Evolutionary conservation across 2,113 vertebrate genomes (phyloP).

Genomic region (Entelurus aequoreus): DNA sequence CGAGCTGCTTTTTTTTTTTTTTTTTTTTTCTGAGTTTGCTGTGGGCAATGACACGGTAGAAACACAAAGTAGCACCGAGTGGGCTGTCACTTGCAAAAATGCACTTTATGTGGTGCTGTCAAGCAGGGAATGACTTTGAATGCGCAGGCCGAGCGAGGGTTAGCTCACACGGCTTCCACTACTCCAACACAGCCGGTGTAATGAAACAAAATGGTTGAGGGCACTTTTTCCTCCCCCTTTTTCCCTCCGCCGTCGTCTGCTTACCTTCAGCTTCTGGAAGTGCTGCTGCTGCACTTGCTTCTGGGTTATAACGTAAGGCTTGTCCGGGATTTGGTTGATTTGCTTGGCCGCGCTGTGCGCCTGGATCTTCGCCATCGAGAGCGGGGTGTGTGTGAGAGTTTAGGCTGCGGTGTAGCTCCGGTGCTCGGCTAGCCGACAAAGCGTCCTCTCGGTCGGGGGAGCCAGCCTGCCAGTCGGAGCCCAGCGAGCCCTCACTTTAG

Average conservation of each 20-base stretch:
- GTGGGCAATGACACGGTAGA: constrained; percentile 38
- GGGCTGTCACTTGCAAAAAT: constrained; percentile 27
- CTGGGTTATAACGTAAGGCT: constrained; percentile 75
- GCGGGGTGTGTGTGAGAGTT: constrained; percentile 53
- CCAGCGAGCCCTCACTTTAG: constrained; percentile 40
- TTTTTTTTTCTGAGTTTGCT: constrained; percentile 41
- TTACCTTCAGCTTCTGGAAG: constrained; percentile 83
- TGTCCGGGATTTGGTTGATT: constrained; percentile 76
- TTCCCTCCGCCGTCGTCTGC: constrained; percentile 41
- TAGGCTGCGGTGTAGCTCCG: constrained; percentile 57
- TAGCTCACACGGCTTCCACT: constrained; percentile 56
- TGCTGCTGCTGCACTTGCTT: constrained; percentile 79
- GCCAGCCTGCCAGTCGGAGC: constrained; percentile 56
- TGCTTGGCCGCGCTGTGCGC: constrained; percentile 76
- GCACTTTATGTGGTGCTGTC: constrained; percentile 17
- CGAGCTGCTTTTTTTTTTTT: constrained; percentile 20
- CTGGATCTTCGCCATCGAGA: constrained; percentile 79
- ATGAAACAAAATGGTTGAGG: constrained; percentile 67
- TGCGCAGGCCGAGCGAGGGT: constrained; percentile 34
- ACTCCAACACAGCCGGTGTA: constrained; percentile 40
- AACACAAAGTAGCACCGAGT: constrained; percentile 46
- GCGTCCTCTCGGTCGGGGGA: constrained; percentile 61
- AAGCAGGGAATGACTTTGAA: constrained; percentile 58
- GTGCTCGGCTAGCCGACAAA: constrained; percentile 66
- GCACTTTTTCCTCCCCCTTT: constrained; percentile 58